Percentiles rank a stretch among this genome's conserved stretches.
Evolutionary conservation across 2,888 invertebrate genomes (phyloP).

Genomic region (Sinhomidia bicolor): DNA sequence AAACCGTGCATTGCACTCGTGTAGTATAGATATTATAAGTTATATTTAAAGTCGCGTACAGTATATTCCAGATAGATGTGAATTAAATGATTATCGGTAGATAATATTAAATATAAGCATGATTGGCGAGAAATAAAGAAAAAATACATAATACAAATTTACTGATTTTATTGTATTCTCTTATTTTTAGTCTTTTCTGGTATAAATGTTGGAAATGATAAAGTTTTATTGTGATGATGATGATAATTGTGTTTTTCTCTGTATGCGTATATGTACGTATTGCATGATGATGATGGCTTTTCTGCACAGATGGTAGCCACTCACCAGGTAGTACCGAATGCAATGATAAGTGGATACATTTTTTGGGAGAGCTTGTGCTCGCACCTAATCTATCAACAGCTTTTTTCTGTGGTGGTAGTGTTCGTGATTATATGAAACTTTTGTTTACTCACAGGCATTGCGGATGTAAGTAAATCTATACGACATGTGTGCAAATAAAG

Average conservation of each 20-base stretch:
- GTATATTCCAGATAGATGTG: background rate
- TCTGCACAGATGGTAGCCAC: slow-evolving; percentile 36
- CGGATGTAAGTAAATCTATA: slow-evolving; percentile 6
- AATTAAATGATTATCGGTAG: background rate
- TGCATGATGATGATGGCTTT: background rate
- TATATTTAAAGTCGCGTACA: background rate
- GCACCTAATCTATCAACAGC: background rate
- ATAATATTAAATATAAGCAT: background rate
- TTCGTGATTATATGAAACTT: slow-evolving; percentile 6
- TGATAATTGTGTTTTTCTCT: no score
- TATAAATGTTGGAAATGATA: slow-evolving; percentile 39
- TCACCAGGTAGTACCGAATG: slow-evolving; percentile 20
- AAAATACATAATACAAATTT: slow-evolving; percentile 58
- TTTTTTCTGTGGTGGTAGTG: background rate
- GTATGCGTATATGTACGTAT: background rate
- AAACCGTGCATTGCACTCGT: no score
- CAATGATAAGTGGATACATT: background rate
- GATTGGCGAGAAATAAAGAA: background rate
- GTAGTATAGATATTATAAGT: no score
- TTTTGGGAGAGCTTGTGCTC: no score
- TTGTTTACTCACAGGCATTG: slow-evolving; percentile 1
- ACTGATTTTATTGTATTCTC: no score
- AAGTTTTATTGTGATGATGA: background rate
- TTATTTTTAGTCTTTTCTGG: background rate
- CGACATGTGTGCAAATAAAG: slow-evolving; percentile 3